phyloP scores from a whole-genome alignment of 2,888 invertebrate genomes.

The Sialis lutaria region DNA sequence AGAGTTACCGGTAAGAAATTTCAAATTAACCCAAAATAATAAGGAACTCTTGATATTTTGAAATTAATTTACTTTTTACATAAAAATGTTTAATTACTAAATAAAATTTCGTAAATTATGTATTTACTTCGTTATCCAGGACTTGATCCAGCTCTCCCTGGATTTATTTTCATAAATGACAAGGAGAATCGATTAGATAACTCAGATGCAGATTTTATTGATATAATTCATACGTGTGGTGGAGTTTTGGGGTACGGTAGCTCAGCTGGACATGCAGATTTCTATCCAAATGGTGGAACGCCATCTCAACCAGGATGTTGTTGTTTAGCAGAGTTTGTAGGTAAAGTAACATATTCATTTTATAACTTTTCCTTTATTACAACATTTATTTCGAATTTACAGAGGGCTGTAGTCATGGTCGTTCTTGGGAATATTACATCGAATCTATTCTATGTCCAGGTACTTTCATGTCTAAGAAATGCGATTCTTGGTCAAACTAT shows the following conservation, averaged over 20 bases:
- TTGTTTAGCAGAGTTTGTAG: slow-evolving; percentile 24
- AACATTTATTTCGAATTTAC: slow-evolving; percentile 14
- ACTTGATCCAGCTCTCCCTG: slow-evolving; percentile 49
- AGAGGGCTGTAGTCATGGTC: slow-evolving; percentile 54
- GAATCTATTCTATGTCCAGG: slow-evolving; percentile 40
- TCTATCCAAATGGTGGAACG: slow-evolving; percentile 54
- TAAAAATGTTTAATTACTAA: no score
- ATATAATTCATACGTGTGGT: slow-evolving; percentile 55
- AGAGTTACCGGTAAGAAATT: slow-evolving; percentile 24
- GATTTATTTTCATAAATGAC: slow-evolving; percentile 30
- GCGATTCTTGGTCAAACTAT: slow-evolving; percentile 18
- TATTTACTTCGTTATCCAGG: slow-evolving; percentile 16
- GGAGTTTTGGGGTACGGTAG: slow-evolving; percentile 42
- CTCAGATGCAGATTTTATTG: slow-evolving; percentile 53
- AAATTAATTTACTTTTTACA: background rate
- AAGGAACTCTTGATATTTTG: background rate
- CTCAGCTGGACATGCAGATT: slow-evolving; percentile 52
- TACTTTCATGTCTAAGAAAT: slow-evolving; percentile 37
- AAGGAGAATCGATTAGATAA: slow-evolving; percentile 34
- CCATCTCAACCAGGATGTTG: slow-evolving; percentile 52
- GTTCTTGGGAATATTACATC: slow-evolving; percentile 40
- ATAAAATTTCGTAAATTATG: no score
- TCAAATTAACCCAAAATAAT: no score
- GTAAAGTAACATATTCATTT: slow-evolving; percentile 5
- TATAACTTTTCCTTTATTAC: slow-evolving; percentile 3